Conservation (phyloP, 1,140 invertebrate species). For the Megalonaias nervosa region DNA sequence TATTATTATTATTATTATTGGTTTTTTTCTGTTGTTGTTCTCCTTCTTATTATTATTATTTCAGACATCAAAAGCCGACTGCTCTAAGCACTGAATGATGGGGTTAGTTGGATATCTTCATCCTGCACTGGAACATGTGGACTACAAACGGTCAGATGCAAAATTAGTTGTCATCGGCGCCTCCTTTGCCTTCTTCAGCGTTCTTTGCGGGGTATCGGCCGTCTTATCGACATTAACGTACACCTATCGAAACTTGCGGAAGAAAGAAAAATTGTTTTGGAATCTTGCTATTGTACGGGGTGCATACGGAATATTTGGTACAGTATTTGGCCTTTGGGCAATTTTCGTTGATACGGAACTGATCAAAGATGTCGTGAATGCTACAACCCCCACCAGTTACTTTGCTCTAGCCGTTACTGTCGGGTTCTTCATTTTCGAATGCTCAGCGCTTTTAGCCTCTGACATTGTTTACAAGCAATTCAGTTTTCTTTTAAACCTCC, state of each 20-base stretch:
- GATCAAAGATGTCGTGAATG: constrained; percentile 55
- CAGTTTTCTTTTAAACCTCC: constrained; percentile 59
- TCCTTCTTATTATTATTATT: no score
- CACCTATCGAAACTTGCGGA: constrained; percentile 49
- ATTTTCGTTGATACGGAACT: constrained; percentile 54
- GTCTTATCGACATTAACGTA: constrained; percentile 26
- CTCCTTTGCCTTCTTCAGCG: constrained; percentile 45
- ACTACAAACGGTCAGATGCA: constrained; percentile 38
- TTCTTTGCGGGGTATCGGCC: constrained; percentile 28
- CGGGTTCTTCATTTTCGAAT: constrained; percentile 67
- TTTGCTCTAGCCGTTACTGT: constrained; percentile 55
- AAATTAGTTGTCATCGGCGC: constrained; percentile 40
- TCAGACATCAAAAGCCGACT: no score
- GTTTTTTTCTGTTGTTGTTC: no score
- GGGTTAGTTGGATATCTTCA: constrained; percentile 49
- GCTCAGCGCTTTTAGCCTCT: constrained; percentile 53
- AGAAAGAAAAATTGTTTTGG: constrained; percentile 66
- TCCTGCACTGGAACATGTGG: constrained; percentile 43
- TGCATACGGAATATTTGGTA: constrained; percentile 59
- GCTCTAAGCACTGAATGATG: constrained; percentile 24
- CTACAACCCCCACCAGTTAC: constrained; percentile 49
- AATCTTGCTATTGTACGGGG: constrained; percentile 60
- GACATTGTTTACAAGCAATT: constrained; percentile 58
- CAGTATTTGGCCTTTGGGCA: constrained; percentile 51
- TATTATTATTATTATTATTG: no score